These are phyloP conservation scores for Carcharodon carcharias DNA, from an alignment of 2,797 vertebrate species.

Conservation along the genomic window DNA sequence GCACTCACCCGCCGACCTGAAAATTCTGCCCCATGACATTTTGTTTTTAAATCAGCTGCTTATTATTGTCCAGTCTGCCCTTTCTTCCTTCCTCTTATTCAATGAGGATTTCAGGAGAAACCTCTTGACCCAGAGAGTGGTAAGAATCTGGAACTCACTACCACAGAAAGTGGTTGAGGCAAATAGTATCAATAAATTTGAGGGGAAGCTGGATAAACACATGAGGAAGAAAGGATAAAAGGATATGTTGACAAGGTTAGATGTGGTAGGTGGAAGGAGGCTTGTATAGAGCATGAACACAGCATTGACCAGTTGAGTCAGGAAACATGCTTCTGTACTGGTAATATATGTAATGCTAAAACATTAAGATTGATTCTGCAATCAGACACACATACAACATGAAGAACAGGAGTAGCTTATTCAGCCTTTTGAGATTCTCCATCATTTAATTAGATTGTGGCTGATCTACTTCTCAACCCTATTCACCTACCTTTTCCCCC, in stretches of 20 bases:
- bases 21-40: neutral
- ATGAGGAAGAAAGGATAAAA: neutral
- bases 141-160: neutral
- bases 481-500: neutral
- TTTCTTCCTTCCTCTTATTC: neutral
- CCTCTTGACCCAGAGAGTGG: neutral
- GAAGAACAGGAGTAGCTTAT: too few species aligned
- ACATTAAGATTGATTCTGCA: too few species aligned
- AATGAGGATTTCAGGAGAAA: neutral
- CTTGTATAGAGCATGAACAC: too few species aligned
- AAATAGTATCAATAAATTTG: neutral
- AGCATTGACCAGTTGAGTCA: too few species aligned
- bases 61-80: neutral
- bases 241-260: neutral
- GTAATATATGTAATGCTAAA: too few species aligned
- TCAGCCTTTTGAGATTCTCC: neutral
- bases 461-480: neutral
- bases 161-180: neutral
- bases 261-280: too few species aligned
- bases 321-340: too few species aligned
- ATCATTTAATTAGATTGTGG: neutral
- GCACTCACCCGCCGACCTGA: too few species aligned
- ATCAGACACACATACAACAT: too few species aligned
- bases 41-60: neutral
- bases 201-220: neutral